Base-by-base conservation (phyloP, 2,888 invertebrate genomes). In the Melieria crassipennis region DNA sequence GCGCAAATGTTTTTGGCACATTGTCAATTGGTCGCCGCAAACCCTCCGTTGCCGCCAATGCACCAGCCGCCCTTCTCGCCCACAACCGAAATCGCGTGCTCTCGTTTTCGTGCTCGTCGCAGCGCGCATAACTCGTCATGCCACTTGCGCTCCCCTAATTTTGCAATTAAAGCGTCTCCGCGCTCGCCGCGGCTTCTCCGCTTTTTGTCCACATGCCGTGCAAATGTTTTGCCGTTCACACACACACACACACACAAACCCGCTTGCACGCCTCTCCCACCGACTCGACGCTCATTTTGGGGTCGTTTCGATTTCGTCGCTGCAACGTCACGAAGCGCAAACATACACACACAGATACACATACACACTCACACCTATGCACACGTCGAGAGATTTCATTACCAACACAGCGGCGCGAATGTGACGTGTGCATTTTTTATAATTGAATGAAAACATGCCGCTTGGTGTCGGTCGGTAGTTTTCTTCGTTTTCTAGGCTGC, bases 401-500 rank as follows among this genome's bases (percentile, higher is more conserved):
- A n/a, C 63, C 58, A 52, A 69, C 43, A 69, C 71, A 70, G 73
- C 75, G 70, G 16, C 63, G 46, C 76, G 75, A 69, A 77, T 74
- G 67, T 78, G 78, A 78, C 78, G 78, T 78, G 70, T 73, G 73
- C 70, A 43, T 66, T 67, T 63, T 30, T 67, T 66, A 70, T 66
- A 73, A 70, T 73, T 73, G 73, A 73, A 70, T 73, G 66, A 73
- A 72, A 70, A 70, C 66, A 73, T 63, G 11, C 62, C 42, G 13
- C 43, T 57, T 52, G 47, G 4, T 11, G 4, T 11, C 56, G 13
- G 13, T 30, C 2, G 30, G 30, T 30, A 30, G 30, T 30, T 30
- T 30, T 3, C 30, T 30, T 30, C 30, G 30, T 30, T 30, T 30
- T 30, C 30, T 30, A 30, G 30, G 30, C 30, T 30, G 30, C 30